Evolutionary conservation across 2,888 invertebrate species (phyloP).

Genomic region (Syrista parreyssii): DNA sequence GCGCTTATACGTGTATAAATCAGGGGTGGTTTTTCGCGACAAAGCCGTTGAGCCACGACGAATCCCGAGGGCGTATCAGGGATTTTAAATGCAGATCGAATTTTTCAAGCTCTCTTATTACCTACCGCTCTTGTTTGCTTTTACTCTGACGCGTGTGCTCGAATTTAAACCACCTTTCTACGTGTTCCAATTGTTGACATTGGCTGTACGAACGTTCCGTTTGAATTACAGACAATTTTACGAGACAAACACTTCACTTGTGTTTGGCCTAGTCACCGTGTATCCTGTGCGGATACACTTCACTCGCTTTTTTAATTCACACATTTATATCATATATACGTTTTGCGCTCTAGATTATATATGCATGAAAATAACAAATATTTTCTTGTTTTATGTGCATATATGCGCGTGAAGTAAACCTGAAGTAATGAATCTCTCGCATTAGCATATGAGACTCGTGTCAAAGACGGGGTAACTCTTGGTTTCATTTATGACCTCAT

Average conservation of each 20-base stretch:
- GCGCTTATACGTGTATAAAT: slow-evolving; percentile 40
- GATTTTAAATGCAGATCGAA: slow-evolving; percentile 22
- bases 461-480: not conserved
- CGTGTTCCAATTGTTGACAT: slow-evolving; percentile 8
- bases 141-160: not conserved
- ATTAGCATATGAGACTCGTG: not conserved
- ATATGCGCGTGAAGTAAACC: not conserved
- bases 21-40: slow-evolving; percentile 36
- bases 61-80: not conserved
- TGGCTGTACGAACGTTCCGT: not conserved
- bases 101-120: slow-evolving; percentile 15
- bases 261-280: not conserved
- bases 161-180: slow-evolving; percentile 5
- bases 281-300: not conserved
- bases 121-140: not conserved
- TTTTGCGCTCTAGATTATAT: not conserved
- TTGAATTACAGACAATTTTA: not conserved
- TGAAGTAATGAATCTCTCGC: not conserved
- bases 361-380: not conserved
- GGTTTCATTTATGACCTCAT: not conserved
- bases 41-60: not conserved
- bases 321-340: not conserved
- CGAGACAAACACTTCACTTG: not conserved
- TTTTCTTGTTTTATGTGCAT: not conserved
- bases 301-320: not conserved